A percentile compares a stretch with the other conserved stretches of the same genome.
Evolutionary conservation across 2,888 invertebrate genomes (phyloP).

Genomic region (Xestia ashworthii): DNA sequence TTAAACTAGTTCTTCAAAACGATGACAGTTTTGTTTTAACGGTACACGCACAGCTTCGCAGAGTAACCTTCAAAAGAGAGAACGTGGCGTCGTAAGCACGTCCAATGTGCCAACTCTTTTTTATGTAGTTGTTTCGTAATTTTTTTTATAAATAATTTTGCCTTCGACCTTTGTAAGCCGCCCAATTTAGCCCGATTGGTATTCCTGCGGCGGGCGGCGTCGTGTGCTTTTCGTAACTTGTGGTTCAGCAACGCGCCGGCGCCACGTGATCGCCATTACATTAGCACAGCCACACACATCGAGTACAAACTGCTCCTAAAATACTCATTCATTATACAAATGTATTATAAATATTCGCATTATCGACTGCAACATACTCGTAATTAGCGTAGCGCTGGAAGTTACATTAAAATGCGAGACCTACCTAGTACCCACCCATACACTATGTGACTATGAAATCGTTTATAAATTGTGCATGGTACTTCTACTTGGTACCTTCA

Average conservation of each 20-base stretch:
- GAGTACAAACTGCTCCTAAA: constrained; percentile 72
- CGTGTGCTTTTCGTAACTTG: constrained; percentile 87
- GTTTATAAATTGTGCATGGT: constrained; percentile 9
- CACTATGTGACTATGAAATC: constrained; percentile 8
- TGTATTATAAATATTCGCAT: constrained; percentile 55
- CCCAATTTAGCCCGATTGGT: constrained; percentile 89
- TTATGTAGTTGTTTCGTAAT: constrained; percentile 87
- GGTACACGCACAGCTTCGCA: constrained; percentile 82
- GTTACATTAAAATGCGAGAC: constrained; percentile 26
- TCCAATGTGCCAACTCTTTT: constrained; percentile 89
- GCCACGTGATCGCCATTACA: constrained; percentile 82
- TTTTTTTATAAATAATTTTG: constrained; percentile 87
- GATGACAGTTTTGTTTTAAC: constrained; percentile 86
- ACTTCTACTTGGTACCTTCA: constrained; percentile 5
- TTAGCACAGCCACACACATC: constrained; percentile 69
- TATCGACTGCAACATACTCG: constrained; percentile 44
- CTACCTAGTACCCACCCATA: background rate
- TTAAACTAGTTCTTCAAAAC: constrained; percentile 80
- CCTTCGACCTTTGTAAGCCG: constrained; percentile 89
- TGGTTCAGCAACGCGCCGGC: constrained; percentile 76
- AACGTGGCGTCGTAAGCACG: constrained; percentile 87
- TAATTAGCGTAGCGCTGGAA: constrained; percentile 48
- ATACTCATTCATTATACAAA: constrained; percentile 68
- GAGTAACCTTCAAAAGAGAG: constrained; percentile 89
- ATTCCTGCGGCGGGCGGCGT: constrained; percentile 85